Percentiles rank a stretch among this genome's conserved stretches.
Conservation (phyloP, 2,113 vertebrate genomes). For the Calonectris borealis region DNA sequence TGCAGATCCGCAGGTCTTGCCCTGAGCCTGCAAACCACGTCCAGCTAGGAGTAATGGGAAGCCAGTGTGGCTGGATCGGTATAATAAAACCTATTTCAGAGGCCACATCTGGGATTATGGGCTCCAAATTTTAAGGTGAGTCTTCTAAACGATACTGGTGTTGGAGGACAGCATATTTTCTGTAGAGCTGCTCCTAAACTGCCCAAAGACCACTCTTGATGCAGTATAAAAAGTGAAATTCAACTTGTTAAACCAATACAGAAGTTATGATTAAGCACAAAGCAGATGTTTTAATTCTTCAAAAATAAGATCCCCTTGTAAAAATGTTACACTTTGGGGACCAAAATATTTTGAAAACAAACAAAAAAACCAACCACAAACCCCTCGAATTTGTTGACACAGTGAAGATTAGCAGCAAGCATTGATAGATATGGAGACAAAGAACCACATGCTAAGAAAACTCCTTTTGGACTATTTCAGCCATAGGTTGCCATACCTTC, state of each 20-base stretch:
- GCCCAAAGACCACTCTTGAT: background rate
- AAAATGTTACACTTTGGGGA: background rate
- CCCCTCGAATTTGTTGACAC: background rate
- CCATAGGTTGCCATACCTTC: conserved; percentile 37
- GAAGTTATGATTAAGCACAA: background rate
- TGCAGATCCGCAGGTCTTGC: background rate
- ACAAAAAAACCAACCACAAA: background rate
- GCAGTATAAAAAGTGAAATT: background rate
- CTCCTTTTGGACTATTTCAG: conserved; percentile 15
- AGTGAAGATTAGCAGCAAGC: background rate
- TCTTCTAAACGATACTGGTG: background rate
- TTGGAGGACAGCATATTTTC: background rate
- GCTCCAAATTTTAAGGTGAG: background rate
- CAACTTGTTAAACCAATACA: background rate
- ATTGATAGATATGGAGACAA: background rate
- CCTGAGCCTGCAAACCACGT: background rate
- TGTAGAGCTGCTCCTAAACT: background rate
- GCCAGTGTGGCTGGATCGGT: background rate
- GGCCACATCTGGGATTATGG: background rate
- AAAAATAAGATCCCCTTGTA: background rate
- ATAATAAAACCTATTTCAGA: background rate
- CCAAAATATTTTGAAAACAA: background rate
- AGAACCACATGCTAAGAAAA: background rate
- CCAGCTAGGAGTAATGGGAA: background rate
- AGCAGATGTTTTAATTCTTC: background rate